These are phyloP conservation scores for Xenops minutus DNA, from an alignment of 2,797 vertebrate genomes.

Conservation along the genomic window DNA sequence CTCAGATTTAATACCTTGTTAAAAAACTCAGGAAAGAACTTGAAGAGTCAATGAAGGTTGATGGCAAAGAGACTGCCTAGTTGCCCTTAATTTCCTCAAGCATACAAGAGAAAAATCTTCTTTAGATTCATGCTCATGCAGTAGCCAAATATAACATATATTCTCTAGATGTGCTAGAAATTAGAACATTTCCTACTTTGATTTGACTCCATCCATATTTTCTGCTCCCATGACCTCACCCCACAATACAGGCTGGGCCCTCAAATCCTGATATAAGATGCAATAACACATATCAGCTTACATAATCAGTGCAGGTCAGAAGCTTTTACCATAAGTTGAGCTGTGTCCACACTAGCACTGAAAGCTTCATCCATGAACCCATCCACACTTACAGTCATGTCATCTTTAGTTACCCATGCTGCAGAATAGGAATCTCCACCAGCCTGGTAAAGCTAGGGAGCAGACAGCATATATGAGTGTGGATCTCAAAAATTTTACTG, in stretches of 20 bases:
- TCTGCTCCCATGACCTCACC: neutral
- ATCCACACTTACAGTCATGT: neutral
- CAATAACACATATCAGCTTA: neutral
- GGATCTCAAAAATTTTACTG: neutral
- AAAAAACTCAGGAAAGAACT: neutral
- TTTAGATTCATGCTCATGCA: neutral
- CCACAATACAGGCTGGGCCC: neutral
- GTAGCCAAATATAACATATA: neutral
- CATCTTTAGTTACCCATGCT: neutral
- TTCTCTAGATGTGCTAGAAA: neutral
- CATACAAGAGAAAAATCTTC: neutral
- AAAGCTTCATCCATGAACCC: neutral
- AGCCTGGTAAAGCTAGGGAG: neutral
- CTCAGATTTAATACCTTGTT: neutral
- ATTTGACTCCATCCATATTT: neutral
- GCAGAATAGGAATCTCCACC: neutral
- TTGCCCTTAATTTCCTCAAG: neutral
- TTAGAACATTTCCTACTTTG: neutral
- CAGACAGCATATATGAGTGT: neutral
- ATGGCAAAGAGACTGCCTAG: neutral
- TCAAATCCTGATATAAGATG: neutral
- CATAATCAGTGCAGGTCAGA: neutral
- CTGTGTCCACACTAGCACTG: neutral
- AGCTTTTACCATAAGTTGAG: neutral
- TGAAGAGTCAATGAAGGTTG: neutral